Conservation (phyloP, 2,888 invertebrate species). For the Callimorpha dominula region DNA sequence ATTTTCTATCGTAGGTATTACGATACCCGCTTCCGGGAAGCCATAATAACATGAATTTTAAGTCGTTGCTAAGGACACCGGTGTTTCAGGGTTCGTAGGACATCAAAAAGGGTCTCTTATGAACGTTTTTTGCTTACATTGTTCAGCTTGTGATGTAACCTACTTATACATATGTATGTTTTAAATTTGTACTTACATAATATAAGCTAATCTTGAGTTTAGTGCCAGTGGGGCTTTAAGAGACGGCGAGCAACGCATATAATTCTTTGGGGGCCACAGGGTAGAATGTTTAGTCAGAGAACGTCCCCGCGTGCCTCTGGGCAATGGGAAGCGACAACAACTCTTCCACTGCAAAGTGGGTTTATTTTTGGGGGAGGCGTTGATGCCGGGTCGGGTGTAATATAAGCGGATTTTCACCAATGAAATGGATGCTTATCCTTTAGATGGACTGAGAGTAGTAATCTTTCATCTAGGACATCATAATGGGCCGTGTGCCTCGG, state of each 20-base stretch:
- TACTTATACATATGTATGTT: neutral
- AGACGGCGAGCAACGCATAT: neutral
- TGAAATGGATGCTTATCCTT: too few relatives aligned
- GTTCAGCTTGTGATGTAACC: neutral
- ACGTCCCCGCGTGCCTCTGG: too few relatives aligned
- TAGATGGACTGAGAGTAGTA: too few relatives aligned
- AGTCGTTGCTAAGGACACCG: conserved; percentile 27
- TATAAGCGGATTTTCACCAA: neutral
- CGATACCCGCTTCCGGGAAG: conserved; percentile 39
- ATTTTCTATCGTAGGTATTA: conserved; percentile 48
- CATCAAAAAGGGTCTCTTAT: neutral
- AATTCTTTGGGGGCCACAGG: neutral
- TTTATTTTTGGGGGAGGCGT: neutral
- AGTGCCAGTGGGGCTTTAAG: neutral
- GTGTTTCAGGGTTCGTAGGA: conserved; percentile 14
- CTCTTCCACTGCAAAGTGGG: neutral
- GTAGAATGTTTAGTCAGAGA: neutral
- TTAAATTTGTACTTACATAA: neutral
- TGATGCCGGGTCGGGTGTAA: neutral
- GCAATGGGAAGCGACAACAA: neutral
- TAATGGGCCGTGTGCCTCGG: neutral
- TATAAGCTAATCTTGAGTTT: neutral
- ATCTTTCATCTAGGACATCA: too few relatives aligned
- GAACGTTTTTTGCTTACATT: neutral
- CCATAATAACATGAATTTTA: conserved; percentile 40